These are phyloP conservation scores for Oncorhynchus nerka DNA, from an alignment of 2,113 vertebrate species.

Conservation along the genomic window DNA sequence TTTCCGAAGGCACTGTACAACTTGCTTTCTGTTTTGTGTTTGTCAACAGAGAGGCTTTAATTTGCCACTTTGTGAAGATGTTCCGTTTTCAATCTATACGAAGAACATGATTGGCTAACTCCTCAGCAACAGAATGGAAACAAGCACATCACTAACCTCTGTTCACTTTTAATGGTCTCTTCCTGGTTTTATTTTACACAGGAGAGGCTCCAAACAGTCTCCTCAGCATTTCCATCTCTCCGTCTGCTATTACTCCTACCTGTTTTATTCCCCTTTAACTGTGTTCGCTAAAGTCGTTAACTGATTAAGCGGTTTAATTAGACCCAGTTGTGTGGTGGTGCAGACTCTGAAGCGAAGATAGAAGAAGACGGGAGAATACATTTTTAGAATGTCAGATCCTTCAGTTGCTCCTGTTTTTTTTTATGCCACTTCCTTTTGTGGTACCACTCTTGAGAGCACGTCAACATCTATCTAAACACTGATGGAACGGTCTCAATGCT, in stretches of 20 bases:
- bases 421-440: not conserved
- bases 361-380: not conserved
- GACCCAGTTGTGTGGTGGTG: slow-evolving; percentile 53
- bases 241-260: slow-evolving; percentile 57
- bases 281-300: slow-evolving; percentile 74
- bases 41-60: slow-evolving; percentile 60
- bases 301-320: slow-evolving; percentile 81
- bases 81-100: slow-evolving; percentile 60
- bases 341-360: slow-evolving; percentile 43
- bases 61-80: slow-evolving; percentile 59
- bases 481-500: not conserved
- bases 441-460: not conserved
- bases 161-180: slow-evolving; percentile 66
- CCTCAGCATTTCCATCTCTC: slow-evolving; percentile 68
- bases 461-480: not conserved
- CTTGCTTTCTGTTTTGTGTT: slow-evolving; percentile 25
- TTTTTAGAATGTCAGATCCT: not conserved
- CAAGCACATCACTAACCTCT: slow-evolving; percentile 57
- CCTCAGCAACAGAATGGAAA: slow-evolving; percentile 48
- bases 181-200: slow-evolving; percentile 75
- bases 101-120: slow-evolving; percentile 60
- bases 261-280: slow-evolving; percentile 78
- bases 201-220: slow-evolving; percentile 68
- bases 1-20: not conserved
- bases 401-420: not conserved